Percentiles rank a stretch among this genome's conserved stretches.
Conservation (phyloP, 2,888 invertebrate species). For the Megastigmus dorsalis region DNA sequence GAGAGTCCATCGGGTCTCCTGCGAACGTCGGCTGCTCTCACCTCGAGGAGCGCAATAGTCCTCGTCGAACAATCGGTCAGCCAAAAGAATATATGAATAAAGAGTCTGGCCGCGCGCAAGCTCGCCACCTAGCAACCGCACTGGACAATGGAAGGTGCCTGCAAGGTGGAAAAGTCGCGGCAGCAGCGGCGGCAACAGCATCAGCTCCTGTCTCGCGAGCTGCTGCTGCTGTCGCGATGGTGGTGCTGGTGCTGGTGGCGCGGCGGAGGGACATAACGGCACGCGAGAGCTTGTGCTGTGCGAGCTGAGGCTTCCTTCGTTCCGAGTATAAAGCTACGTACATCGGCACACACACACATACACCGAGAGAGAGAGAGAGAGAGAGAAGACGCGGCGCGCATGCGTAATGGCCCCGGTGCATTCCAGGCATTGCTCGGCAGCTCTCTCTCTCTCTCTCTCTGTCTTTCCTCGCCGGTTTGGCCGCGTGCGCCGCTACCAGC, state of each 20-base stretch:
- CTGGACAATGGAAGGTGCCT: slow-evolving; percentile 18
- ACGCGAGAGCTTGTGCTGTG: slow-evolving; percentile 68
- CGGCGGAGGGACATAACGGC: slow-evolving; percentile 70
- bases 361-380: too few species aligned
- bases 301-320: too few species aligned
- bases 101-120: not conserved
- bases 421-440: slow-evolving; percentile 76
- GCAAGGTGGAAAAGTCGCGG: slow-evolving; percentile 31
- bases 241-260: slow-evolving; percentile 59
- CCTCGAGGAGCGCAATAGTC: too few species aligned
- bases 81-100: too few species aligned
- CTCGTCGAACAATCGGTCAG: too few species aligned
- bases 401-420: slow-evolving; percentile 80
- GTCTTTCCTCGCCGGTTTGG: too few species aligned
- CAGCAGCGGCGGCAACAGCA: not conserved
- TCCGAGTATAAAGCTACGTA: slow-evolving; percentile 70
- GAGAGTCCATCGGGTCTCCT: too few species aligned
- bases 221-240: not conserved
- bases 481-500: too few species aligned
- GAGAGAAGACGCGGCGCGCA: slow-evolving; percentile 78
- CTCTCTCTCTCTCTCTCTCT: slow-evolving; percentile 52
- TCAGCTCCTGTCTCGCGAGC: not conserved
- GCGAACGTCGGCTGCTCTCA: too few species aligned
- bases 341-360: too few species aligned
- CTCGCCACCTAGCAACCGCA: not conserved